Evolutionary conservation across 2,888 invertebrate species (phyloP).

Genomic region (Lydus trimaculatus): DNA sequence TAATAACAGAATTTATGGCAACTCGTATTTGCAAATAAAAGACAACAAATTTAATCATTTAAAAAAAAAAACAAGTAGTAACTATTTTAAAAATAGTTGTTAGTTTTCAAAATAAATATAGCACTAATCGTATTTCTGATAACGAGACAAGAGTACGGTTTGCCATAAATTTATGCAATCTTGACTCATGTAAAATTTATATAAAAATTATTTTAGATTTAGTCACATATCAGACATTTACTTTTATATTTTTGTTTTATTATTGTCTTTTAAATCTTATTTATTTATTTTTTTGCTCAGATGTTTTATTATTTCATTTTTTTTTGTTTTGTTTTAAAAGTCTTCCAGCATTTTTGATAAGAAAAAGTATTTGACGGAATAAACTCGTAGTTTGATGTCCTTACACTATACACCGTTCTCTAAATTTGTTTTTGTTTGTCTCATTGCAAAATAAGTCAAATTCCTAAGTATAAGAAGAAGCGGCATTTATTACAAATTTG

Average conservation of each 20-base stretch:
- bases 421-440: too few species aligned
- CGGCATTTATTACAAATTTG: too few species aligned
- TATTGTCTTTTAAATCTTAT: slow-evolving; percentile 14
- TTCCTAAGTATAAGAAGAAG: too few species aligned
- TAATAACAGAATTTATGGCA: not conserved
- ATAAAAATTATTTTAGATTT: slow-evolving; percentile 12
- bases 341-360: slow-evolving; percentile 35
- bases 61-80: not conserved
- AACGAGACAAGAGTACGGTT: not conserved
- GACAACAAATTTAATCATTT: not conserved
- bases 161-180: slow-evolving; percentile 11
- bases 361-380: slow-evolving; percentile 18
- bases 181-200: not conserved
- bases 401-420: slow-evolving; percentile 8
- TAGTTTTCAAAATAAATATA: not conserved
- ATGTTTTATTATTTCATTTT: slow-evolving; percentile 19
- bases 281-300: slow-evolving; percentile 31
- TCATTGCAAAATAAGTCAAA: too few species aligned
- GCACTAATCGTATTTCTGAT: not conserved
- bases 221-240: slow-evolving; percentile 30
- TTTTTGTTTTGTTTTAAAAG: slow-evolving; percentile 23
- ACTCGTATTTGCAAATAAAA: slow-evolving; percentile 15
- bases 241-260: slow-evolving; percentile 19
- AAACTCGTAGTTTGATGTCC: slow-evolving; percentile 31
- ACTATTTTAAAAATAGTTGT: not conserved